Base-by-base conservation (phyloP, 2,797 vertebrate genomes). In the Acipenser ruthenus region DNA sequence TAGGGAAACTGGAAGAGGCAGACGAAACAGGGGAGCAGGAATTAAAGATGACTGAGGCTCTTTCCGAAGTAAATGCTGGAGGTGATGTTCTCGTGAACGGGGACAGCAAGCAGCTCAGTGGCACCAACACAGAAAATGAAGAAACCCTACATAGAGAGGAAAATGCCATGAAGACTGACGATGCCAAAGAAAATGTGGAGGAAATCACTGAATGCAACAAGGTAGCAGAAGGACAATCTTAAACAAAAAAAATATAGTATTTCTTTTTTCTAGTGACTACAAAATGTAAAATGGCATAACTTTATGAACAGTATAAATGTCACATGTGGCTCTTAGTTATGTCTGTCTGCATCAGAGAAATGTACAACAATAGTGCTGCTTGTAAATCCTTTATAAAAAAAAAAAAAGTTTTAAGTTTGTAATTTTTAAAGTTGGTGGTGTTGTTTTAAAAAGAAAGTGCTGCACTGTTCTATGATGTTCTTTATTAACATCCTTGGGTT, bases 1-100 rank as follows among this genome's bases (percentile, higher is more conserved):
- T 97, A 74, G 86, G 81, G 66, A 88, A 90, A 82, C 86, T 97
- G 37, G 92, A 95, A 67, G 90, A 88, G 65, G 91, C 88, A 10
- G 81, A 83, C 9, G 84, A 84, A 37, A 67, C 71, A 53, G 86
- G 84, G 71, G 87, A 80, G 58, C 78, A 84, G 69, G 71, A 87
- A 75, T 73, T 89, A 72, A 83, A 80, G 70, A 83, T 87, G 65
- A 66, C 77, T 7, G 88, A 88, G 72, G 76, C 79, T 4, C 75
- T 84, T 69, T 49, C 75, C 53, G 77, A 83, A 68, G 73, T 77
- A 1, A 79, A 83, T 74, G 78, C 84, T 7, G 72, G 78, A 6
- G 84, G 81, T 13, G 82, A 85, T 18, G 84, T 83, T 74, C 86
- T 87, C 52, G 18, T 94, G 67, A 94, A 95, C 0, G 91, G 93